Evolutionary conservation across 2,113 vertebrate species (phyloP).

Genomic region (Mionectes macconnelli): DNA sequence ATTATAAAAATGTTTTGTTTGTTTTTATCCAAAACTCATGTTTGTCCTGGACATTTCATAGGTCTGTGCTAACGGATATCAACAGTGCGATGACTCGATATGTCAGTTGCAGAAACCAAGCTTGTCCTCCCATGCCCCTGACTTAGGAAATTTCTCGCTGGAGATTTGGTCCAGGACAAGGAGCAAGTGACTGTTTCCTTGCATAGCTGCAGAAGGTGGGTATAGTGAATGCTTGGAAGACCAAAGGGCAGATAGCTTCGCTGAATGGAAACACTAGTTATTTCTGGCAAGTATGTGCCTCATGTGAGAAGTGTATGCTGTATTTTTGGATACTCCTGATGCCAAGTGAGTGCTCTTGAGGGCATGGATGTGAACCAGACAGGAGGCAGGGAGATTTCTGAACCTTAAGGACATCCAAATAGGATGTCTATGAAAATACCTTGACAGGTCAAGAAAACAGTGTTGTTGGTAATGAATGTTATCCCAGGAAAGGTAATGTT

Average conservation of each 20-base stretch:
- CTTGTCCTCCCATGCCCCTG: constrained; percentile 11
- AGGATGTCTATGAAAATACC: neutral
- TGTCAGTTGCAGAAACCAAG: neutral
- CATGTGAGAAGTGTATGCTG: neutral
- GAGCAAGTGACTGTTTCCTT: constrained; percentile 26
- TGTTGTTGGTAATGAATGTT: neutral
- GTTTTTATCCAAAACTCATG: neutral
- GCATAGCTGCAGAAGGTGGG: neutral
- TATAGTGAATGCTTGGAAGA: constrained; percentile 13
- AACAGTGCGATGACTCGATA: neutral
- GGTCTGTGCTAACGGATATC: neutral
- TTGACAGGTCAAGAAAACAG: neutral
- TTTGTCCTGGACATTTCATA: neutral
- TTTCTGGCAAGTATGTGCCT: constrained; percentile 22
- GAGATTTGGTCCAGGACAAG: constrained; percentile 3
- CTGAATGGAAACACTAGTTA: constrained; percentile 37
- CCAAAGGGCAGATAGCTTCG: constrained; percentile 4
- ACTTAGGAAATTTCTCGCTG: constrained; percentile 20
- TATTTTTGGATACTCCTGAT: constrained; percentile 29
- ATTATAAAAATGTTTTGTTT: neutral
- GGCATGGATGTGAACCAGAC: neutral
- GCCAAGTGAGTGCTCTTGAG: neutral
- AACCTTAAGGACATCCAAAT: neutral
- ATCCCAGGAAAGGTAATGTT: neutral
- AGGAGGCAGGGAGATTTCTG: neutral